A percentile compares a stretch with the other conserved stretches of the same genome.
These are phyloP conservation scores for Coluber constrictor DNA, from an alignment of 2,797 vertebrate species.

Conservation along the genomic window DNA sequence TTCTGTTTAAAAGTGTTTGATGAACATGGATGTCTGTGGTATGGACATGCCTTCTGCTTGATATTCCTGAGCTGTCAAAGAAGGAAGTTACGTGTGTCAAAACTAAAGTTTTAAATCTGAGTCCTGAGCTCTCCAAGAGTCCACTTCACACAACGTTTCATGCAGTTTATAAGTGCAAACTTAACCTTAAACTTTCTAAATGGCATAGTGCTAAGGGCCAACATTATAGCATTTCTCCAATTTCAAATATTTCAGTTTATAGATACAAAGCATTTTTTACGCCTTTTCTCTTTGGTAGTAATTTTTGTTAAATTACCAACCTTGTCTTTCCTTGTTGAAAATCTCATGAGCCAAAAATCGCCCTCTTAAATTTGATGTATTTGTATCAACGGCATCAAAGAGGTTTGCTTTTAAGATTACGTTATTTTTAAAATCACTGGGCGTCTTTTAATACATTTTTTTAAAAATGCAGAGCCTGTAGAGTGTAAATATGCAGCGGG, in stretches of 20 bases:
- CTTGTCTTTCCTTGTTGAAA: background rate
- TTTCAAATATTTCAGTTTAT: background rate
- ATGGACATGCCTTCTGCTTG: background rate
- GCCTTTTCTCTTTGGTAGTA: slow-evolving; percentile 22
- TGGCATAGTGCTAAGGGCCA: background rate
- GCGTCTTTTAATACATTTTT: slow-evolving; percentile 28
- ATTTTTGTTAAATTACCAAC: background rate
- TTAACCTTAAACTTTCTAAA: background rate
- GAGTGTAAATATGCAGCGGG: slow-evolving; percentile 44
- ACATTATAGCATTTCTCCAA: slow-evolving; percentile 27
- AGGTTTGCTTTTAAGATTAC: slow-evolving; percentile 33
- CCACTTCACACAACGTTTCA: background rate
- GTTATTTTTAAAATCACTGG: background rate
- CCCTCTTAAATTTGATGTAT: slow-evolving; percentile 30
- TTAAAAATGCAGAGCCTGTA: slow-evolving; percentile 30
- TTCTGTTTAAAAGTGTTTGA: background rate
- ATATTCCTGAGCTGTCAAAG: background rate
- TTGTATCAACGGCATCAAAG: slow-evolving; percentile 38
- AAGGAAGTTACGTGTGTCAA: background rate
- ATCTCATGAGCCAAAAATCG: slow-evolving; percentile 11
- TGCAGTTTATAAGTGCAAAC: background rate
- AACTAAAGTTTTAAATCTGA: background rate
- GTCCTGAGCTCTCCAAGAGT: background rate
- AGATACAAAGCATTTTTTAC: background rate
- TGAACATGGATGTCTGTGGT: background rate